Evolutionary conservation across 2,113 vertebrate genomes (phyloP).

Genomic region (Falco punctatus): DNA sequence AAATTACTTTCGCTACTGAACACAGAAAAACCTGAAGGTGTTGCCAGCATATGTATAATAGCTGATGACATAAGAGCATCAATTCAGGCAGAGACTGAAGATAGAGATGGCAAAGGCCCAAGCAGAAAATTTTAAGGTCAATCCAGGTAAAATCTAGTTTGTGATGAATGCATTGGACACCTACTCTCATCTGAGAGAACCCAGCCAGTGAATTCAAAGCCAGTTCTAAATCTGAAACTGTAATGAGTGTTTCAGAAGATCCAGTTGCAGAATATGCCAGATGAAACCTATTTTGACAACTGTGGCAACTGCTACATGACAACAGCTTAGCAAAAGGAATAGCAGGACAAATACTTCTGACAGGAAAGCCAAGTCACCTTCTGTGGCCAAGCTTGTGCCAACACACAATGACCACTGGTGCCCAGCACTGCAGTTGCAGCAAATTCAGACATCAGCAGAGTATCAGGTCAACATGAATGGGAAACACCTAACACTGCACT

Average conservation of each 20-base stretch:
- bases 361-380: neutral
- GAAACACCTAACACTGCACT: too few species aligned
- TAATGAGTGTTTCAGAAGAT: neutral
- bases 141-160: neutral
- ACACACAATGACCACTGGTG: too few species aligned
- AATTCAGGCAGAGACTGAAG: neutral
- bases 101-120: neutral
- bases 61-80: neutral
- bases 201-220: neutral
- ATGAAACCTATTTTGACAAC: neutral
- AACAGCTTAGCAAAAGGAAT: neutral
- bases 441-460: neutral
- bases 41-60: neutral
- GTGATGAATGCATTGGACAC: neutral
- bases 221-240: neutral
- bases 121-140: neutral
- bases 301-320: neutral
- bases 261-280: neutral
- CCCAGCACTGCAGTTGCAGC: neutral
- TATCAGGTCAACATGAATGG: rapidly evolving
- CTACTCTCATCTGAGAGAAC: neutral
- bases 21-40: neutral
- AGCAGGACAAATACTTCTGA: neutral
- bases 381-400: neutral
- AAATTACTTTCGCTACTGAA: neutral